These are phyloP conservation scores for Rhagonycha lutea DNA, from an alignment of 2,888 invertebrate species.

Conservation along the genomic window DNA sequence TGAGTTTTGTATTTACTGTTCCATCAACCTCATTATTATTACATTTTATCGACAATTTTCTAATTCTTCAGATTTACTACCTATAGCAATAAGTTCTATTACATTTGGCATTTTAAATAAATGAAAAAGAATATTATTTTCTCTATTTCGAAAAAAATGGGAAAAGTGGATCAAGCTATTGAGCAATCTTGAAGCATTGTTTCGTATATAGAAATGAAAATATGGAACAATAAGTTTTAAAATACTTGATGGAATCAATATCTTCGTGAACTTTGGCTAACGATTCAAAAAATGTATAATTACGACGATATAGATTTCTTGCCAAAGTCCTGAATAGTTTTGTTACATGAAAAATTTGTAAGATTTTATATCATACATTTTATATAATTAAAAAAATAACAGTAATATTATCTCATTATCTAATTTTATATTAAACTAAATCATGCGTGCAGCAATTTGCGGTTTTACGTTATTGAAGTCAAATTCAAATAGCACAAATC, in stretches of 20 bases:
- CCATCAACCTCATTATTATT: too few species aligned
- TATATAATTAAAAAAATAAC: background rate
- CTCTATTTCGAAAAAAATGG: background rate
- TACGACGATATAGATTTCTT: background rate
- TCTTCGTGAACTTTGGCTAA: background rate
- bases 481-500: background rate
- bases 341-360: background rate
- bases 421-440: constrained; percentile 1
- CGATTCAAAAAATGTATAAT: background rate
- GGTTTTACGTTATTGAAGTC: constrained; percentile 3
- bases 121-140: too few species aligned
- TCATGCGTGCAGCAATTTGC: constrained; percentile 5
- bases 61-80: too few species aligned
- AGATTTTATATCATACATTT: background rate
- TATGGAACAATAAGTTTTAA: background rate
- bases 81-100: too few species aligned
- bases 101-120: too few species aligned
- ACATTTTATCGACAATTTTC: too few species aligned
- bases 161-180: background rate
- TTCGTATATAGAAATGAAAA: background rate
- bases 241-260: background rate
- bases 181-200: background rate
- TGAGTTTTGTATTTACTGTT: too few species aligned
- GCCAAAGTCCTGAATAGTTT: background rate
- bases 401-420: constrained; percentile 3